Percentiles rank a stretch among this genome's conserved stretches.
Evolutionary conservation across 1,140 invertebrate genomes (phyloP).

Genomic region (Pseudomyrmex gracilis): DNA sequence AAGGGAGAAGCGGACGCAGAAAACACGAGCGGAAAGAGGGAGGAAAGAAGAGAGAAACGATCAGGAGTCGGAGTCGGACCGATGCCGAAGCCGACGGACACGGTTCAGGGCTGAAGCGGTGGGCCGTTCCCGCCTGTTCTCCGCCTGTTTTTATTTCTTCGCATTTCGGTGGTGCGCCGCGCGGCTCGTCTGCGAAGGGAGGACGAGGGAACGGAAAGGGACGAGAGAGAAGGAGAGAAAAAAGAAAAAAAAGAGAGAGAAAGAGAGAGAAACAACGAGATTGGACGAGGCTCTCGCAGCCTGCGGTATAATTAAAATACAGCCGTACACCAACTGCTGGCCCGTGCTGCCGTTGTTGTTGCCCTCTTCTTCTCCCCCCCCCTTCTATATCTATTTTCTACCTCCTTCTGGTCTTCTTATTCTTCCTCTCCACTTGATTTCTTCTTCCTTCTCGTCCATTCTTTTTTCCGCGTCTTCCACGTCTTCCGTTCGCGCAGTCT

Average conservation of each 20-base stretch:
- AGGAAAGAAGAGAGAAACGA: constrained; percentile 67
- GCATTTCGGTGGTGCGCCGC: constrained; percentile 77
- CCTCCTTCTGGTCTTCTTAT: constrained; percentile 29
- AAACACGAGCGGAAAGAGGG: constrained; percentile 49
- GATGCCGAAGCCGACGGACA: constrained; percentile 72
- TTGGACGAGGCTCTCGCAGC: constrained; percentile 77
- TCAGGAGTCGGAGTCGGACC: constrained; percentile 74
- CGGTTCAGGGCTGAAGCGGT: constrained; percentile 79
- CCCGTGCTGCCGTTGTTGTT: constrained; percentile 70
- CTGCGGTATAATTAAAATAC: constrained; percentile 84
- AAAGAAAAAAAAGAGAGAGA: constrained; percentile 45
- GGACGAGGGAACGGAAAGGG: constrained; percentile 39
- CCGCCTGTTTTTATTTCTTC: constrained; percentile 77
- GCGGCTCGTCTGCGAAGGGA: constrained; percentile 68
- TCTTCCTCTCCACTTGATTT: constrained; percentile 23
- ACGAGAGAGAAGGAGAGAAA: constrained; percentile 51
- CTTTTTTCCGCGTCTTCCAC: constrained; percentile 57
- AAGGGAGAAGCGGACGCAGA: constrained; percentile 13
- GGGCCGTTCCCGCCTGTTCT: constrained; percentile 76
- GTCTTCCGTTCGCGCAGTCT: constrained; percentile 49
- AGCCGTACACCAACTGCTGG: constrained; percentile 81
- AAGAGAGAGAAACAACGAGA: constrained; percentile 68
- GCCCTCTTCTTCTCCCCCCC: constrained; percentile 64
- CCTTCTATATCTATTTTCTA: constrained; percentile 60
- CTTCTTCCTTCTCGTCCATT: constrained; percentile 56